Conservation (phyloP, 2,888 invertebrate genomes). For the Acrocyrtus sp. region DNA sequence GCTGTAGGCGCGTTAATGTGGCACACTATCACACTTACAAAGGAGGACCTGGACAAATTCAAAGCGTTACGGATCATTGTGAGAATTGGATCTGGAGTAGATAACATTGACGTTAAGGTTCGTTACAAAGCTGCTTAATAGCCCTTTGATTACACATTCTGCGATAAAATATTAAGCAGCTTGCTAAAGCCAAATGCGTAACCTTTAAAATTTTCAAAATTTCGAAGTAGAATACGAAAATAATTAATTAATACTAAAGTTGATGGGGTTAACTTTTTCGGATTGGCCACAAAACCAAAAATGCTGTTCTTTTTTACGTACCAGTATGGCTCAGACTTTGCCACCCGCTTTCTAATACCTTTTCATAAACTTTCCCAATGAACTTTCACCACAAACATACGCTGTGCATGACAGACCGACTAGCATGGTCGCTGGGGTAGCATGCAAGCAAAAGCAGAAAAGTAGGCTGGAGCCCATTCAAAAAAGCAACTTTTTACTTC, state of each 20-base stretch:
- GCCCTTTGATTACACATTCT: constrained; percentile 97
- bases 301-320: background rate
- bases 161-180: background rate
- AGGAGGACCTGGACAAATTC: constrained; percentile 99
- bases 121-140: constrained; percentile 36
- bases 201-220: background rate
- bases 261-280: too few relatives aligned
- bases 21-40: constrained; percentile 98
- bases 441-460: too few relatives aligned
- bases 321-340: background rate
- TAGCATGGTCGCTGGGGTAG: background rate
- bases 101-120: constrained; percentile 97
- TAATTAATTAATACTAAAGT: background rate
- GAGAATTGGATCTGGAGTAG: constrained; percentile 97
- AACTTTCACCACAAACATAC: background rate
- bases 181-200: background rate
- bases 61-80: constrained; percentile 98
- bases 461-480: background rate
- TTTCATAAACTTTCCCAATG: constrained; percentile 1
- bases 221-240: too few relatives aligned
- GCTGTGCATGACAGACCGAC: background rate
- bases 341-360: background rate
- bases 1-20: constrained; percentile 99
- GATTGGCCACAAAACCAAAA: background rate
- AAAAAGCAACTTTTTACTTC: constrained; percentile 20